Base-by-base conservation (phyloP, 1,140 invertebrate genomes). In the Penaeus indicus region DNA sequence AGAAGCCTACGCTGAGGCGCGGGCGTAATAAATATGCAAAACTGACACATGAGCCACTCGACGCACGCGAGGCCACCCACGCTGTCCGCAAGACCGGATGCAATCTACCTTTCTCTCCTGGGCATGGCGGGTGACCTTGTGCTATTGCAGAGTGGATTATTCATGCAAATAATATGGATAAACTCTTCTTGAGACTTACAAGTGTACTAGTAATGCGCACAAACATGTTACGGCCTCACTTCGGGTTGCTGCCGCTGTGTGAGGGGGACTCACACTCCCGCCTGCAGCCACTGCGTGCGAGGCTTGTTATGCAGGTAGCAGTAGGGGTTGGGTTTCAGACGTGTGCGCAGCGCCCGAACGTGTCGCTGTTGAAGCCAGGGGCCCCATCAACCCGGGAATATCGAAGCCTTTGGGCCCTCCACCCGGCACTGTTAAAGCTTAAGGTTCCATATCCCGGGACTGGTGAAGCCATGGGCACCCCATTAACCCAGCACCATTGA, bases 181-280 rank as follows among this genome's bases (percentile, higher is more conserved):
- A 25, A 67, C 82, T 84, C 82, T 32, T 63, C 82, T 67, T 42
- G 42, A 67, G 32, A 64, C 47, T 64, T 64, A 42, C 63, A 84
- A 69, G 64, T 84, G 64, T 67, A 84, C 63, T 84, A 84, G 82
- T 47, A 69, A 84, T 69, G 32, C 82, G 82, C 82, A 84, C 82
- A 84, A 84, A 84, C 47, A 21, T 25, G 13, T 27, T 80, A 42
- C 78, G 16, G 38, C 64, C 32, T 47, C 62, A 69, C 62, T 22
- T 19, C 25, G 22, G 18, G 32, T 64, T 22, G 62, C 63, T 84
- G 64, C 64, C 21, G 63, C 38, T 25, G 62, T 84, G 63, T 69
- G 21, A 84, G 64, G 82, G 82, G 69, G 62, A 84, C 47, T 69
- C 63, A 47, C 82, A 69, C n/a, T 47, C n/a, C 16, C 82, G 61